Base-by-base conservation (phyloP, 2,797 vertebrate species). In the Enteromius anoplus region DNA sequence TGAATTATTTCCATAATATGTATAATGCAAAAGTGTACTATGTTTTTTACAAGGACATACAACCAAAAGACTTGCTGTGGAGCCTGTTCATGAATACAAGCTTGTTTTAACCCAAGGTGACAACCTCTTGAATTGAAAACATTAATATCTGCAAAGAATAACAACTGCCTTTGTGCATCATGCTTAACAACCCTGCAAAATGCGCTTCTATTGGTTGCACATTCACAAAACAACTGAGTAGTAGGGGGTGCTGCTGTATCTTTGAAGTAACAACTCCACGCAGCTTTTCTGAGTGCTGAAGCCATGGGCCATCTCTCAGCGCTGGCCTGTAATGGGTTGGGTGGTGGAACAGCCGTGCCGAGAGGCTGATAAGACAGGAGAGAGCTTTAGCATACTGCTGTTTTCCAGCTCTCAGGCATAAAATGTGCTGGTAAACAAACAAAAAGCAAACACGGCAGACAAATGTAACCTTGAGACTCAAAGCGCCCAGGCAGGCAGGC, bases 211-310 rank as follows among this genome's bases (percentile, higher is more conserved):
- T 90, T 86, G 88, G 34, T 5, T 45, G 11, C 85, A 90, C 87
- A 88, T 83, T 87, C 80, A 88, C 86, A 89, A 86, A 90, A 75
- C 86, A 82, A 73, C n/a, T 49, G 32, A 60, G 14, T 26, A 72
- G 53, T 34, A 60, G 37, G 55, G 34, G 49, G 90, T 84, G 88
- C 88, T 89, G 86, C 88, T 84, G 83, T 73, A 77, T 83, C 89
- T 93, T 92, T 93, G 90, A 93, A 92, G 91, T 93, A 90, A 93
- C 91, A 92, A 91, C 88, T 90, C 89, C 89, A 87, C 88, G 84
- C 83, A 91, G 87, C 34, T 81, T 85, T 64, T 78, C 71, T 83
- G 86, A 84, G 66, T 34, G 82, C 90, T 84, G 65, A 62, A 93
- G 92, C 91, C 91, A 90, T 88, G 90, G 91, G 92, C 91, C 89